Conservation (phyloP, 2,888 invertebrate species). For the Drosophila tripunctata region DNA sequence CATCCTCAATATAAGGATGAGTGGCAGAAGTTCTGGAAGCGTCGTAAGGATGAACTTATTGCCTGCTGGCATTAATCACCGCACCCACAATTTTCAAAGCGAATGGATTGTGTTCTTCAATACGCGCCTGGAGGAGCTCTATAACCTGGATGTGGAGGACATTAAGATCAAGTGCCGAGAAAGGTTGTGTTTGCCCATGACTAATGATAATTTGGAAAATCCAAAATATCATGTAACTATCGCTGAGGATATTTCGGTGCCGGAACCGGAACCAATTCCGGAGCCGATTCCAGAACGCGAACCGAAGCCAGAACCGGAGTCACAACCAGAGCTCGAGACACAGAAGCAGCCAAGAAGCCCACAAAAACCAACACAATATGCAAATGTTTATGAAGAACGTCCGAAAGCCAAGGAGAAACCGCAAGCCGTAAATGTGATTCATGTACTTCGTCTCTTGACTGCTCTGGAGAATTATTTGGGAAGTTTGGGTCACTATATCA, state of each 20-base stretch:
- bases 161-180: constrained; percentile 75
- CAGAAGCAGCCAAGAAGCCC: neutral
- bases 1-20: constrained; percentile 93
- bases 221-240: constrained; percentile 88
- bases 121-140: constrained; percentile 90
- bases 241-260: neutral
- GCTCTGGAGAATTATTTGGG: constrained; percentile 92
- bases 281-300: neutral
- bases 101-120: constrained; percentile 95
- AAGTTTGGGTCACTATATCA: constrained; percentile 91
- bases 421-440: constrained; percentile 85
- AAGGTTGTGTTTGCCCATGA: constrained; percentile 82
- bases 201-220: constrained; percentile 85
- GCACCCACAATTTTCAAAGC: constrained; percentile 92
- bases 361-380: too few relatives aligned
- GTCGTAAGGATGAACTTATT: constrained; percentile 89
- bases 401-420: neutral
- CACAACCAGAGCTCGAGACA: neutral
- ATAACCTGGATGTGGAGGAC: constrained; percentile 88
- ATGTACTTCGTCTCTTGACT: constrained; percentile 89
- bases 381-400: neutral
- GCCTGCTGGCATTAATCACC: constrained; percentile 86
- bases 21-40: constrained; percentile 95
- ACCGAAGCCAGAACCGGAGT: neutral
- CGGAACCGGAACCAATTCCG: neutral